phyloP scores from a whole-genome alignment of 2,888 invertebrate genomes.

The Tetrapedia diversipes region DNA sequence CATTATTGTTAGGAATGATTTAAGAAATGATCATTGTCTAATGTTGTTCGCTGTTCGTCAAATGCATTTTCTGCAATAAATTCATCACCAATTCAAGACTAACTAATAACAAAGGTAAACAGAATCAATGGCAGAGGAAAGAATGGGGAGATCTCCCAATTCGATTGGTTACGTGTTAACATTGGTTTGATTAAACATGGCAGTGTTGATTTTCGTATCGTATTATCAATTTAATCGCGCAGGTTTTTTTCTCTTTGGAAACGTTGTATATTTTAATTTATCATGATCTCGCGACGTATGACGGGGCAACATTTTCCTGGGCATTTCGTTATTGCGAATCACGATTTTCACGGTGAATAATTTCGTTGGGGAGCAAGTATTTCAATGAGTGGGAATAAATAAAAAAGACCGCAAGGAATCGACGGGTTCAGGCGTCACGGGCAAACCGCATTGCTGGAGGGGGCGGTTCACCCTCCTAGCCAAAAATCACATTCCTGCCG shows the following conservation, averaged over 20 bases:
- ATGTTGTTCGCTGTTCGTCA: no score
- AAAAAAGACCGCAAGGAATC: conserved; percentile 37
- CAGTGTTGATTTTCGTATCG: no score
- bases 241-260: neutral
- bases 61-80: no score
- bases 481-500: conserved; percentile 74
- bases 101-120: no score
- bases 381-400: conserved; percentile 13
- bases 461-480: conserved; percentile 54
- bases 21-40: no score
- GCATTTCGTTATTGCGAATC: conserved; percentile 12
- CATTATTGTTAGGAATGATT: no score
- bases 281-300: neutral
- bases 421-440: conserved; percentile 35
- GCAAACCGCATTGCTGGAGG: conserved; percentile 29
- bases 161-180: no score
- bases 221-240: no score
- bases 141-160: no score
- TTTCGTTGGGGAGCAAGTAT: conserved; percentile 17
- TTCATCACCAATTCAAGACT: no score
- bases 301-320: neutral
- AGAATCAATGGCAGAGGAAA: no score
- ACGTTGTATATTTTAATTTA: neutral
- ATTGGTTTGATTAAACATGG: no score
- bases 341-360: conserved; percentile 44